Evolutionary conservation across 2,113 vertebrate species (phyloP).

Genomic region (Pantherophis guttatus): DNA sequence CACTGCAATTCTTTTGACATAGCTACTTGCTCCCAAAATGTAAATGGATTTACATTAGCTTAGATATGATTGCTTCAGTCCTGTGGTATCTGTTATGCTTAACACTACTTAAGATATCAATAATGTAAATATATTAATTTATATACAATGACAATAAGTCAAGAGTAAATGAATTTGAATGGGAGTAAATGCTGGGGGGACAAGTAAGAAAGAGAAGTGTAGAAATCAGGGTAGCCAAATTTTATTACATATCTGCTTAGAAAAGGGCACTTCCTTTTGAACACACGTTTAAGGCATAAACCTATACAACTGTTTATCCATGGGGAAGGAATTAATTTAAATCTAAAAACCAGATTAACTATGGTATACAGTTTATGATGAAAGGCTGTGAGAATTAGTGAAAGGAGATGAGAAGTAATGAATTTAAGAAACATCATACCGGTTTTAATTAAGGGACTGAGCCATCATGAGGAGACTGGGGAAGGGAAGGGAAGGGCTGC

Average conservation of each 20-base stretch:
- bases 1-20: background rate
- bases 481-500: too few relatives aligned
- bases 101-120: background rate
- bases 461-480: too few relatives aligned
- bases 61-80: background rate
- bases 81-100: background rate
- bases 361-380: background rate
- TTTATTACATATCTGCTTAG: background rate
- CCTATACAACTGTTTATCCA: background rate
- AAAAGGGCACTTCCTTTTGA: background rate
- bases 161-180: background rate
- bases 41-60: background rate
- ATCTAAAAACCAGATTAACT: background rate
- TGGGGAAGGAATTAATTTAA: background rate
- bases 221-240: background rate
- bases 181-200: background rate
- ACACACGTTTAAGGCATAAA: background rate
- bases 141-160: background rate
- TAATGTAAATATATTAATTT: background rate
- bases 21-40: background rate
- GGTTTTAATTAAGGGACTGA: too few relatives aligned
- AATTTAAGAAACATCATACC: background rate
- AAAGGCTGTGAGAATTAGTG: background rate
- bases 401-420: background rate
- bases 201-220: background rate